Conservation (phyloP, 1,140 invertebrate genomes). For the Trachymyrmex septentrionalis region DNA sequence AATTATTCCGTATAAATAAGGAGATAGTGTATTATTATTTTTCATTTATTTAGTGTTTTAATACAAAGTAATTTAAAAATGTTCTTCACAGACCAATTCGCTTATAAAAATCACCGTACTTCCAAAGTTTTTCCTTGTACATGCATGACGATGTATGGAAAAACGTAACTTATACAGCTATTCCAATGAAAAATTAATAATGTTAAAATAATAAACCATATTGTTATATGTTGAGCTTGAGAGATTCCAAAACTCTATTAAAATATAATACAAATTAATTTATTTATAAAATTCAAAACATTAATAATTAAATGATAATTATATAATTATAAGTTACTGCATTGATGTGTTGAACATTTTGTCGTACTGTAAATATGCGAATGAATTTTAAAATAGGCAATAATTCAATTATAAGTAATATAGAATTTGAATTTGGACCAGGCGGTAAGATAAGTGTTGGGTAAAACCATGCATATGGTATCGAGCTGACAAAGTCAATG, state of each 20-base stretch:
- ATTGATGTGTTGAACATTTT: slow-evolving; percentile 72
- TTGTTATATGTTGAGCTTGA: slow-evolving; percentile 59
- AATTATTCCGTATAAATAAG: slow-evolving; percentile 2
- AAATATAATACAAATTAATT: slow-evolving; percentile 26
- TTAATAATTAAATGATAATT: not conserved
- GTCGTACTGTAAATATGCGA: slow-evolving; percentile 72
- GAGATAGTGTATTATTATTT: not conserved
- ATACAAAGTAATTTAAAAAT: not conserved
- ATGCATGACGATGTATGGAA: slow-evolving; percentile 78
- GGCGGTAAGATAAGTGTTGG: slow-evolving; percentile 48
- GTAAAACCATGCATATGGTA: slow-evolving; percentile 79
- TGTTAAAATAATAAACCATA: slow-evolving; percentile 77
- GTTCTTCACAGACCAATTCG: not conserved
- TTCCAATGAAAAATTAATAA: slow-evolving; percentile 80
- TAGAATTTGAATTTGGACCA: slow-evolving; percentile 68
- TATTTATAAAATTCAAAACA: slow-evolving; percentile 22
- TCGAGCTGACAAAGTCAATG: slow-evolving; percentile 76
- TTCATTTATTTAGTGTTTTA: not conserved
- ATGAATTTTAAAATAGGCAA: slow-evolving; percentile 75
- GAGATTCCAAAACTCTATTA: slow-evolving; percentile 69
- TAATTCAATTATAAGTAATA: slow-evolving; percentile 72
- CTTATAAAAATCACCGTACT: slow-evolving; percentile 56
- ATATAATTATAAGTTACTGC: slow-evolving; percentile 61
- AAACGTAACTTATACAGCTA: slow-evolving; percentile 76
- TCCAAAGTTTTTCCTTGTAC: slow-evolving; percentile 54